A percentile compares a stretch with the other conserved stretches of the same genome.
These are phyloP conservation scores for Tyrannus savana DNA, from an alignment of 2,113 vertebrate species.

Conservation along the genomic window DNA sequence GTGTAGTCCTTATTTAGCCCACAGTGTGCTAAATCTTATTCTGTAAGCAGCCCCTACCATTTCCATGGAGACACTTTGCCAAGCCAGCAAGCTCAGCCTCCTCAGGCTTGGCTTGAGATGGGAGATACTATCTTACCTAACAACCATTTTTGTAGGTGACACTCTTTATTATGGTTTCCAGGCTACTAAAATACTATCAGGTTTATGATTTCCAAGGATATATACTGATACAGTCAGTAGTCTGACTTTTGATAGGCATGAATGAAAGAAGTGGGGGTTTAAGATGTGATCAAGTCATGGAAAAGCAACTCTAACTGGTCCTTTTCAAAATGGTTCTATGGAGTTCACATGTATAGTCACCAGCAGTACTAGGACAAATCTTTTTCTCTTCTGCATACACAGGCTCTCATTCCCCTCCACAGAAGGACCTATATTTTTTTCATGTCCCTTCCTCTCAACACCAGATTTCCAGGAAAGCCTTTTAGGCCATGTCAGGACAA, in stretches of 20 bases:
- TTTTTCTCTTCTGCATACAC: neutral
- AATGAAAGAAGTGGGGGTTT: neutral
- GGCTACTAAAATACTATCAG: neutral
- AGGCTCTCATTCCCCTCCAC: neutral
- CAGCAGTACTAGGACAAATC: neutral
- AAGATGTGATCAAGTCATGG: neutral
- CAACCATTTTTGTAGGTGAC: neutral
- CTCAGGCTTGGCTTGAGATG: neutral
- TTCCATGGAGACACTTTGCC: fast-evolving
- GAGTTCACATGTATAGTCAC: fast-evolving
- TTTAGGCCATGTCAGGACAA: neutral
- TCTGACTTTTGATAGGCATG: neutral
- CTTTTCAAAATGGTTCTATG: neutral
- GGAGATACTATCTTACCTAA: neutral
- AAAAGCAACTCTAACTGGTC: neutral
- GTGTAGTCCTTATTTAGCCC: neutral
- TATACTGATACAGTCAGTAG: neutral
- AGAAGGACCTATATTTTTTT: neutral
- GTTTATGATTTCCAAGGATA: neutral
- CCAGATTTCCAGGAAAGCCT: neutral
- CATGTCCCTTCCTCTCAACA: neutral
- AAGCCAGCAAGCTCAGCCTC: neutral
- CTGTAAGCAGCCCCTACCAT: neutral
- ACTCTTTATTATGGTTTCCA: neutral
- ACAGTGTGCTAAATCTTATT: neutral